Percentiles rank a stretch among this genome's conserved stretches.
phyloP scores from a whole-genome alignment of 2,888 invertebrate species.

The Notodonta ziczac region DNA sequence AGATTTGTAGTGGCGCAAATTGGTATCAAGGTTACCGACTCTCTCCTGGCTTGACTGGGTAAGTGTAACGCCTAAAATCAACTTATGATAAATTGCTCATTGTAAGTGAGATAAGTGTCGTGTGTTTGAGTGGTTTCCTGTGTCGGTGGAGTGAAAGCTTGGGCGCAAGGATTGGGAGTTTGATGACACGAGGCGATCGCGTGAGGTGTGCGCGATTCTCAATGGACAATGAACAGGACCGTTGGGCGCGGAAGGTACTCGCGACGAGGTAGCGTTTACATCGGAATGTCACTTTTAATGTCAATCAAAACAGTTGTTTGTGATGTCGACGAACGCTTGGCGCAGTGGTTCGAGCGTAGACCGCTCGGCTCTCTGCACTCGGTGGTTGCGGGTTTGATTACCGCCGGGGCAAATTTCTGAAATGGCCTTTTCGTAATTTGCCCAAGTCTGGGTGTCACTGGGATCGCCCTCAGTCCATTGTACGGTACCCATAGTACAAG shows the following conservation, averaged over 20 bases:
- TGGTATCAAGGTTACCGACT: conserved; percentile 80
- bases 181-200: conserved; percentile 48
- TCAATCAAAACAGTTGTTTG: too few relatives aligned
- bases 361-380: too few relatives aligned
- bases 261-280: background rate
- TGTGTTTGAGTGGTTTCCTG: conserved; percentile 76
- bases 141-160: conserved; percentile 78
- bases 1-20: conserved; percentile 69
- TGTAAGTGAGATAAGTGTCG: conserved; percentile 79
- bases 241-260: conserved; percentile 2
- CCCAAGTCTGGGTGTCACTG: too few relatives aligned
- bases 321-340: too few relatives aligned
- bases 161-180: conserved; percentile 63
- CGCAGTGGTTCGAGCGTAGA: too few relatives aligned
- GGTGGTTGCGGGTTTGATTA: too few relatives aligned
- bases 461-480: too few relatives aligned
- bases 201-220: conserved; percentile 11
- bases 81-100: conserved; percentile 81
- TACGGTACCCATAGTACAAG: too few relatives aligned
- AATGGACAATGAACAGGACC: conserved; percentile 25
- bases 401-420: too few relatives aligned
- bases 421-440: too few relatives aligned
- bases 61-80: conserved; percentile 81
- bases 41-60: conserved; percentile 79
- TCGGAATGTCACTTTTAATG: background rate